Conservation (phyloP, 2,113 vertebrate genomes). For the Crotalus viridis region DNA sequence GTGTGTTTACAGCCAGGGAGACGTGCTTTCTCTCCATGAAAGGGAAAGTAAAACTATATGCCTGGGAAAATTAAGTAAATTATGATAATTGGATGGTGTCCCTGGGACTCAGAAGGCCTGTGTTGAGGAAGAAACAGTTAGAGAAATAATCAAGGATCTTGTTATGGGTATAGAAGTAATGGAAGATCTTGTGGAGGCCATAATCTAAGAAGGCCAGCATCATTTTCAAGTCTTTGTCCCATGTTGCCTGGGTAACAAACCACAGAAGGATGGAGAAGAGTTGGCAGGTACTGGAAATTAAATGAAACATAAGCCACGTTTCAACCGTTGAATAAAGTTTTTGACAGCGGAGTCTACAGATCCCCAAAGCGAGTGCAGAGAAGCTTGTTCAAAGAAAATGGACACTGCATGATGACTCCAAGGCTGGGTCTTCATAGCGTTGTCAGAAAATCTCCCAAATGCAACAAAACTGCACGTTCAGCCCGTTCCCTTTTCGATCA, state of each 20-base stretch:
- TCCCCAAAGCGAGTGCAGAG: not conserved
- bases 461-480: no score
- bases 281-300: not conserved
- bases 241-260: constrained; percentile 22
- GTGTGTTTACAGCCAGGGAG: not conserved
- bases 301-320: not conserved
- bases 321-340: constrained; percentile 9
- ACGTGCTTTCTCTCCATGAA: not conserved
- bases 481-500: no score
- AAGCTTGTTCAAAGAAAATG: not conserved
- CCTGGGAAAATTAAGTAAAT: not conserved
- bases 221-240: not conserved
- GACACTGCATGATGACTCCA: not conserved
- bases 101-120: not conserved
- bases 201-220: not conserved
- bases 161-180: not conserved
- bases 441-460: no score
- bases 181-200: not conserved
- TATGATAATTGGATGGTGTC: accelerated
- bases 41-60: not conserved
- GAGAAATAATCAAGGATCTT: not conserved
- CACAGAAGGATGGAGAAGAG: constrained; percentile 4
- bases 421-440: not conserved
- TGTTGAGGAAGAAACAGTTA: not conserved
- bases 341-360: not conserved